phyloP scores from a whole-genome alignment of 2,113 vertebrate genomes.

The Nesogale talazaci region DNA sequence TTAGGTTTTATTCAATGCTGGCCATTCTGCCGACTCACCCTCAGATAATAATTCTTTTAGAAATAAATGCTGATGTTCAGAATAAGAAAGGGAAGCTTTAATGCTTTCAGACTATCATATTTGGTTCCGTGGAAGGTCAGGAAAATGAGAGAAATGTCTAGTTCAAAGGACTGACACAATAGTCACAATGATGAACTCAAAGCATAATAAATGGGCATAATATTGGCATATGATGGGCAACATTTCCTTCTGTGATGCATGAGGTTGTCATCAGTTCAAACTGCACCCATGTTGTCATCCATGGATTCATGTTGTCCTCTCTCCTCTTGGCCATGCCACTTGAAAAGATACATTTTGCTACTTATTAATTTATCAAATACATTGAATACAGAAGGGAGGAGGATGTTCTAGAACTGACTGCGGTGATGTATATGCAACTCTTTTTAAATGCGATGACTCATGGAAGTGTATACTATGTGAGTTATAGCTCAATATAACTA shows the following conservation, averaged over 20 bases:
- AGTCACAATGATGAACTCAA: neutral
- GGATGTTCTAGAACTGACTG: too few relatives aligned
- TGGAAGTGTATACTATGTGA: too few relatives aligned
- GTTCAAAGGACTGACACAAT: neutral
- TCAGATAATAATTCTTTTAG: slow-evolving; percentile 49
- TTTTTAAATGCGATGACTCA: too few relatives aligned
- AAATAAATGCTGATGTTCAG: slow-evolving; percentile 42
- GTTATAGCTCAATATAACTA: too few relatives aligned
- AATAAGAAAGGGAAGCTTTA: neutral
- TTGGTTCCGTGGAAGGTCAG: neutral
- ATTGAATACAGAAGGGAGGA: too few relatives aligned
- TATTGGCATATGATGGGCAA: too few relatives aligned
- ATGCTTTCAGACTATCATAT: too few relatives aligned
- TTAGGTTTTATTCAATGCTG: slow-evolving; percentile 47
- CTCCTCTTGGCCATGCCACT: neutral
- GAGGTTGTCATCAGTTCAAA: too few relatives aligned
- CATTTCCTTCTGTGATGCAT: too few relatives aligned
- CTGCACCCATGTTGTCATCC: too few relatives aligned
- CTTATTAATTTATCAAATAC: slow-evolving; percentile 8
- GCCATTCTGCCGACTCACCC: slow-evolving; percentile 2
- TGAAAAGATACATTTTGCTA: neutral
- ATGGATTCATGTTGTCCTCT: neutral
- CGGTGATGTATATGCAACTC: too few relatives aligned
- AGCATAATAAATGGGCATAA: neutral
- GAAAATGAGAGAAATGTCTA: neutral